These are phyloP conservation scores for Torymus tubicola DNA, from an alignment of 2,888 invertebrate genomes.

Conservation along the genomic window DNA sequence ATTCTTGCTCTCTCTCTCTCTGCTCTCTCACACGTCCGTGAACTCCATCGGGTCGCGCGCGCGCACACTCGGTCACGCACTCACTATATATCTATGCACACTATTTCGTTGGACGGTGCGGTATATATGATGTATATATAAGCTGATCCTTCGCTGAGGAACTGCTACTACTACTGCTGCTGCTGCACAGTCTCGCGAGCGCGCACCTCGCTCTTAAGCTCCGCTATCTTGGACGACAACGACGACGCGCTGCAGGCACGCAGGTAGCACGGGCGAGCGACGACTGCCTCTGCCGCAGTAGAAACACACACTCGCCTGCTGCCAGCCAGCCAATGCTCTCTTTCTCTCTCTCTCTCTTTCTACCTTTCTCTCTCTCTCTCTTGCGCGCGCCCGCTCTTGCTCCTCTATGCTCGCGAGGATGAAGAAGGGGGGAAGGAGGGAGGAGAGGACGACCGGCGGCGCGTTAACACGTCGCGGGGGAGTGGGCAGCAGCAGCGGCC, in stretches of 20 bases:
- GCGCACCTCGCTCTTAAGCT: no score
- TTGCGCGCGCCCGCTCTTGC: constrained; percentile 24
- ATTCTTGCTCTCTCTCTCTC: neutral
- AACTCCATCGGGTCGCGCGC: constrained; percentile 37
- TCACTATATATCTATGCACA: no score
- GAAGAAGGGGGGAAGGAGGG: neutral
- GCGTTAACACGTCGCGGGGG: constrained; percentile 55
- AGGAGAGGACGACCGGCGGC: constrained; percentile 64
- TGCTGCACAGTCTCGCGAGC: no score
- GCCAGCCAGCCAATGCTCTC: neutral
- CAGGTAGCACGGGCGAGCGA: neutral
- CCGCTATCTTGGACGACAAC: neutral
- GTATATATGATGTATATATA: no score
- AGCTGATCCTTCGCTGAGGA: no score
- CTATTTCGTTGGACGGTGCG: no score
- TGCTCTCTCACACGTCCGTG: constrained; percentile 49
- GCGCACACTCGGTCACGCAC: constrained; percentile 2
- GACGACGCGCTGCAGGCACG: neutral
- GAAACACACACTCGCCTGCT: constrained; percentile 9
- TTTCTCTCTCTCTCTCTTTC: constrained; percentile 22
- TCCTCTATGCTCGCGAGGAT: neutral
- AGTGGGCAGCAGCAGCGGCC: no score
- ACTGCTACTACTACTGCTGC: no score
- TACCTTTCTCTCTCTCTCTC: constrained; percentile 17
- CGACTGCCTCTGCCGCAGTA: neutral